These are phyloP conservation scores for Arizona elegans DNA, from an alignment of 2,113 vertebrate genomes.

Conservation along the genomic window DNA sequence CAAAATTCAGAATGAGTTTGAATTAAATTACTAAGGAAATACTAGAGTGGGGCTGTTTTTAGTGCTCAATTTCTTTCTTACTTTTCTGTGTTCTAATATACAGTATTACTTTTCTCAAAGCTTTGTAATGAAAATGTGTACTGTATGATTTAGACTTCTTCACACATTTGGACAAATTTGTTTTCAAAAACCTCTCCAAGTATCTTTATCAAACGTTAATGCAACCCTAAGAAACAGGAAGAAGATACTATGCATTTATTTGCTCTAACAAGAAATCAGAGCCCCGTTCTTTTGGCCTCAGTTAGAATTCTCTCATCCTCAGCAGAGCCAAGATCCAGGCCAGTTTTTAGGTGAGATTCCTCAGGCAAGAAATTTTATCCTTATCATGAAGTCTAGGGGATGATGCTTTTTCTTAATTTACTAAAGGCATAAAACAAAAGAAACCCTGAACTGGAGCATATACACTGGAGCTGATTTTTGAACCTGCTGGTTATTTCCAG, in stretches of 20 bases:
- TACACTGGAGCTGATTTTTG: not conserved
- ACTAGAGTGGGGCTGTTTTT: not conserved
- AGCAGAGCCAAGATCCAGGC: not conserved
- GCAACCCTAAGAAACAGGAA: not conserved
- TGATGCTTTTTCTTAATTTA: constrained; percentile 5
- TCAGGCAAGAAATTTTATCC: not conserved
- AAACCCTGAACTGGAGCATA: not conserved
- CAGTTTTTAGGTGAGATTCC: not conserved
- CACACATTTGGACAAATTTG: not conserved
- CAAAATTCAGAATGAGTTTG: not conserved
- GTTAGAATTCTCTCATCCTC: not conserved
- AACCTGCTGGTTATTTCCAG: not conserved
- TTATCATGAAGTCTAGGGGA: not conserved
- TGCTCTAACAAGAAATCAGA: rapidly evolving
- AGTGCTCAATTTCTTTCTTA: not conserved
- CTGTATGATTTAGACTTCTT: not conserved
- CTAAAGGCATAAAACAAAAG: not conserved
- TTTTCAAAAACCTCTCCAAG: not conserved
- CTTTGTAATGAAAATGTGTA: not conserved
- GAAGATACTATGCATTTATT: not conserved
- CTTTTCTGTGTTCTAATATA: not conserved
- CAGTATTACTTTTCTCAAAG: not conserved
- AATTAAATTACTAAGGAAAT: not conserved
- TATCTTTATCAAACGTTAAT: not conserved
- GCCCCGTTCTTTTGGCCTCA: not conserved